Conservation (phyloP, 2,797 vertebrate genomes). For the Hydrolagus colliei region DNA sequence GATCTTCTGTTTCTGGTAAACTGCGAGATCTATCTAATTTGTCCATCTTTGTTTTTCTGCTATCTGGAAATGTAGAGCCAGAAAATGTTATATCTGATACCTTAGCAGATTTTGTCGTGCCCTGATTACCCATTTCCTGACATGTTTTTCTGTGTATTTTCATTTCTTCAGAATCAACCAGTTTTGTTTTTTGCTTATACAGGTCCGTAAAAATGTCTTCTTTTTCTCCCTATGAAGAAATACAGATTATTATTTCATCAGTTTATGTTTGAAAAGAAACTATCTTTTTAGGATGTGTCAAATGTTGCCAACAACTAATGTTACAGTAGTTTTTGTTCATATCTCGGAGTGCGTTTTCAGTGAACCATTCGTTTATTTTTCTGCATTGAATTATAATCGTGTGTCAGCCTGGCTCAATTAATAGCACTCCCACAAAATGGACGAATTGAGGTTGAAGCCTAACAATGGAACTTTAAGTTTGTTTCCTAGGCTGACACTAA, state of each 20-base stretch:
- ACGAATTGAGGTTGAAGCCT: too few relatives aligned
- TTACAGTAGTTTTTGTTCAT: too few relatives aligned
- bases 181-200: background rate
- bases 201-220: conserved; percentile 17
- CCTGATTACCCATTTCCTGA: conserved; percentile 55
- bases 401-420: too few relatives aligned
- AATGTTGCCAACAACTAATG: too few relatives aligned
- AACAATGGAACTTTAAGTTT: too few relatives aligned
- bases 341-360: too few relatives aligned
- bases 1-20: conserved; percentile 84
- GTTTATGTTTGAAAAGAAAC: background rate
- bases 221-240: background rate
- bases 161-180: background rate
- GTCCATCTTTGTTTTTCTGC: conserved; percentile 63
- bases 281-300: background rate
- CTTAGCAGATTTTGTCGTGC: conserved; percentile 62
- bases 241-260: background rate
- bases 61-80: conserved; percentile 86
- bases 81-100: conserved; percentile 76
- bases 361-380: too few relatives aligned
- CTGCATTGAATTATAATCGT: too few relatives aligned
- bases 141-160: background rate
- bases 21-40: conserved; percentile 82
- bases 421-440: too few relatives aligned
- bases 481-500: too few relatives aligned